Evolutionary conservation across 1,140 invertebrate species (phyloP).

Genomic region (Cotesia vestalis): DNA sequence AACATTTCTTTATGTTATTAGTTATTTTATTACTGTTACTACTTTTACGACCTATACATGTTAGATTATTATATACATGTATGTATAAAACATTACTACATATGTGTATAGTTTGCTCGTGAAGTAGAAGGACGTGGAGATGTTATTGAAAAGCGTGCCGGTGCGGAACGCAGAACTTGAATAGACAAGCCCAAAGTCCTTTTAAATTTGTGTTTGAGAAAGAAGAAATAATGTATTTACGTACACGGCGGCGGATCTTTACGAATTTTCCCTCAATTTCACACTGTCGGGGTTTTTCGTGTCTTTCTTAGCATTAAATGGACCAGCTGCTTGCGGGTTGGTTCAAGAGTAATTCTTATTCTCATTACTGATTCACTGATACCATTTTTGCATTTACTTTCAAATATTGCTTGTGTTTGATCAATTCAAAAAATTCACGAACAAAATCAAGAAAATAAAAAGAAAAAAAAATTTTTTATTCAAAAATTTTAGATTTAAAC

Average conservation of each 20-base stretch:
- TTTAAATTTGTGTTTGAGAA: conserved; percentile 43
- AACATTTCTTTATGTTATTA: background rate
- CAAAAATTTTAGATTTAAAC: no score
- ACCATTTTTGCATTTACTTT: no score
- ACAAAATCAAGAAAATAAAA: no score
- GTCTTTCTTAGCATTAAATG: background rate
- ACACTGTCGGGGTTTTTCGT: conserved; percentile 23
- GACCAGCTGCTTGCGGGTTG: conserved; percentile 1
- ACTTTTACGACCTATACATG: no score
- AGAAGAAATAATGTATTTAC: conserved; percentile 30
- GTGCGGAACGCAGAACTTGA: conserved; percentile 45
- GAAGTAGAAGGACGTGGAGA: conserved; percentile 23
- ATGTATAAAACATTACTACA: background rate
- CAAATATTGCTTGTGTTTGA: no score
- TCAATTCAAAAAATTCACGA: no score
- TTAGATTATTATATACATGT: conserved; percentile 18
- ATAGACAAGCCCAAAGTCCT: conserved; percentile 42
- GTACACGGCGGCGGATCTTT: conserved; percentile 7
- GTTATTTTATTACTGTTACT: no score
- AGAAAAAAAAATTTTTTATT: no score
- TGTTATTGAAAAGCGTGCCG: conserved; percentile 50
- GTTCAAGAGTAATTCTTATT: background rate
- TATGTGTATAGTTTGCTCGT: conserved; percentile 23
- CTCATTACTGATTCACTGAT: background rate
- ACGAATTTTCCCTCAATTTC: conserved; percentile 37